Conservation (phyloP, 1,140 invertebrate genomes). For the Harpegnathos saltator region DNA sequence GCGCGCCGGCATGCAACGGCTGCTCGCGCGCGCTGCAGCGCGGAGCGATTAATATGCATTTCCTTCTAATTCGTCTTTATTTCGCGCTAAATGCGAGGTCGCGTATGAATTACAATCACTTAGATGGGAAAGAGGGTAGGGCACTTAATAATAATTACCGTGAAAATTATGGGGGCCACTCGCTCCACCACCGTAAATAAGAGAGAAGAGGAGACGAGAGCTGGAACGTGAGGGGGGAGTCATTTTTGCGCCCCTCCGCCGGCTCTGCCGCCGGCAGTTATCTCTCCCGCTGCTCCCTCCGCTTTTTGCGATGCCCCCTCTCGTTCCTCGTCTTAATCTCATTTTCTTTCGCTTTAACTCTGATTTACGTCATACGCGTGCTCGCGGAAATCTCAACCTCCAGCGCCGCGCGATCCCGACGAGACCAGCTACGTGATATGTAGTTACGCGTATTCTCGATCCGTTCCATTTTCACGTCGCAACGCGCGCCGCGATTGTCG, state of each 20-base stretch:
- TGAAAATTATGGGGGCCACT: constrained; percentile 65
- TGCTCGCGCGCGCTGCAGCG: not conserved
- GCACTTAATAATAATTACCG: constrained; percentile 76
- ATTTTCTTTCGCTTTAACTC: constrained; percentile 60
- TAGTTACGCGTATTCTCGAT: not conserved
- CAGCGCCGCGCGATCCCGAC: constrained; percentile 10
- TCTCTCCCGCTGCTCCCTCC: not conserved
- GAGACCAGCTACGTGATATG: constrained; percentile 19
- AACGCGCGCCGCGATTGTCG: constrained; percentile 10
- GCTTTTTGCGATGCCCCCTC: constrained; percentile 36
- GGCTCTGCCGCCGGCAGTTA: constrained; percentile 36
- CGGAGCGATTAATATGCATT: constrained; percentile 57
- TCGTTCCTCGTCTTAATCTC: constrained; percentile 55
- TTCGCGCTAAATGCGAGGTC: constrained; percentile 17
- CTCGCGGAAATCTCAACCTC: constrained; percentile 25
- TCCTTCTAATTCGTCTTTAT: constrained; percentile 64
- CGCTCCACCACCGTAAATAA: constrained; percentile 65
- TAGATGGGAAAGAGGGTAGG: constrained; percentile 24
- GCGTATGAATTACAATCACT: constrained; percentile 74
- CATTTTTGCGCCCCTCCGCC: constrained; percentile 58
- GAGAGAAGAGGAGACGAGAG: not conserved
- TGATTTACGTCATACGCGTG: constrained; percentile 62
- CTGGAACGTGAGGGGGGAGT: not conserved
- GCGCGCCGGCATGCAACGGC: too few relatives aligned
- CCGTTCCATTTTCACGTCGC: constrained; percentile 5